Conservation (phyloP, 2,797 vertebrate species). For the Pitangus sulphuratus region DNA sequence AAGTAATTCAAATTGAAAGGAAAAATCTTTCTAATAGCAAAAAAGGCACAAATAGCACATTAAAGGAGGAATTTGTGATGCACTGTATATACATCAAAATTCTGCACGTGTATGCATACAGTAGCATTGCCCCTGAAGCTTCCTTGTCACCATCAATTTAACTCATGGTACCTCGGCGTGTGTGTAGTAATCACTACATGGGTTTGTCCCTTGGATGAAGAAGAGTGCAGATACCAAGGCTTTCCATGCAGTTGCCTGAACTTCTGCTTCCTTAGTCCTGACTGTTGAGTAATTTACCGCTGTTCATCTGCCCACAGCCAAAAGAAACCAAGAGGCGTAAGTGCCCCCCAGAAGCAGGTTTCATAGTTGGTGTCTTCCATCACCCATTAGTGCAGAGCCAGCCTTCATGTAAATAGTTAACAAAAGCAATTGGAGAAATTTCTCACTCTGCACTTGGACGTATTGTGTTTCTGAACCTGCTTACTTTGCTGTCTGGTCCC, state of each 20-base stretch:
- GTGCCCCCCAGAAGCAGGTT: neutral
- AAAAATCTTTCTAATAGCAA: neutral
- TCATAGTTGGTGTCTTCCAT: neutral
- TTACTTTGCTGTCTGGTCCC: neutral
- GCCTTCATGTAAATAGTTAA: neutral
- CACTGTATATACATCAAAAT: neutral
- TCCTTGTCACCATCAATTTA: neutral
- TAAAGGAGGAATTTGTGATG: neutral
- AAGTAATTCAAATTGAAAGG: neutral
- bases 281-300: neutral
- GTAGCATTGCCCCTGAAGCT: neutral
- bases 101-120: no score
- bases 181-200: neutral
- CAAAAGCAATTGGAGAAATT: neutral
- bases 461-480: neutral
- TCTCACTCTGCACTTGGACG: neutral
- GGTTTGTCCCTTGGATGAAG: neutral
- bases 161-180: accelerated
- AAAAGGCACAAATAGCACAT: neutral
- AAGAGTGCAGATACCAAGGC: neutral
- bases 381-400: neutral
- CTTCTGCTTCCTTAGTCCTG: neutral
- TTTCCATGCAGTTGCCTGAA: neutral
- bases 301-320: neutral
- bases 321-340: neutral